phyloP scores from a whole-genome alignment of 2,888 invertebrate species.

The Microplitis manilae region DNA sequence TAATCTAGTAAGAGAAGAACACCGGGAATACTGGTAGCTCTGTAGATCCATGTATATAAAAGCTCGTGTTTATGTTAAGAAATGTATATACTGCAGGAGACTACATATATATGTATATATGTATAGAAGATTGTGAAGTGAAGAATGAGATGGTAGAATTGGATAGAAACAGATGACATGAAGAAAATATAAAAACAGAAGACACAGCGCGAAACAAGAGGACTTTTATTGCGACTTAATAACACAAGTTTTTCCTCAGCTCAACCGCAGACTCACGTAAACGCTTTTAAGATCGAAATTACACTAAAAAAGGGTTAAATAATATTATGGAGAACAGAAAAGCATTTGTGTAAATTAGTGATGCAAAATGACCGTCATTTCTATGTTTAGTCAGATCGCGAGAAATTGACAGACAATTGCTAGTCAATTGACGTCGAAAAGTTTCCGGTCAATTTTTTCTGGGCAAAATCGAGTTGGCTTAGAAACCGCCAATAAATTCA shows the following conservation, averaged over 20 bases:
- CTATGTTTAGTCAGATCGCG: too few relatives aligned
- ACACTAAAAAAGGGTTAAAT: conserved; percentile 22
- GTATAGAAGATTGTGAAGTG: not conserved
- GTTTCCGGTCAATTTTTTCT: too few relatives aligned
- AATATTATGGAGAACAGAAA: conserved; percentile 28
- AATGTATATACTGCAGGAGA: not conserved
- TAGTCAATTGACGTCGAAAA: too few relatives aligned
- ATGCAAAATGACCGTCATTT: not conserved
- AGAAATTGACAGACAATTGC: too few relatives aligned
- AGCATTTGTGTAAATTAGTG: not conserved
- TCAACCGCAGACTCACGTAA: conserved; percentile 50
- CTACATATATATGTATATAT: conserved; percentile 12
- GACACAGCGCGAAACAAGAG: conserved; percentile 44
- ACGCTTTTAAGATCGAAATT: conserved; percentile 43
- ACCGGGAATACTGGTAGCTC: conserved; percentile 41
- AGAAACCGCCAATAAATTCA: too few relatives aligned
- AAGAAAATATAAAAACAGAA: conserved; percentile 39
- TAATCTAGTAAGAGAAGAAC: conserved; percentile 61
- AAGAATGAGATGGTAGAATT: conserved; percentile 14
- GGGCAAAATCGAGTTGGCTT: too few relatives aligned
- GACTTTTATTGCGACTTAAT: conserved; percentile 66
- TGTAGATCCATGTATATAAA: conserved; percentile 14
- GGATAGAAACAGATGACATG: conserved; percentile 25
- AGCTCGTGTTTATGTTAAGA: not conserved
- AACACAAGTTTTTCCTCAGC: conserved; percentile 65